A percentile compares a stretch with the other conserved stretches of the same genome.
These are phyloP conservation scores for Pelobates fuscus DNA, from an alignment of 2,113 vertebrate species.

Conservation along the genomic window DNA sequence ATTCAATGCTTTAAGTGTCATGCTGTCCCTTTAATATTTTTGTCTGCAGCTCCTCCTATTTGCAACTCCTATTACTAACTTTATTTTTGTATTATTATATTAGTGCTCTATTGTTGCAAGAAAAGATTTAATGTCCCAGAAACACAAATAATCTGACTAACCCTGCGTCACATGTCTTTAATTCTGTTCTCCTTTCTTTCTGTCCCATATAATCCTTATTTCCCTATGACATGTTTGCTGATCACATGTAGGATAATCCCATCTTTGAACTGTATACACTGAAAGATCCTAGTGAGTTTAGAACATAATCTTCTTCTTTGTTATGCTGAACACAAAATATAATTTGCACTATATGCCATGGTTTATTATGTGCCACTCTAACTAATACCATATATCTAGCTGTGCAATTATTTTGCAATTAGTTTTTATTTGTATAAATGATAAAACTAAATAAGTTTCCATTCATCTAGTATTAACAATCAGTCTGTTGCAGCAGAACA, in stretches of 20 bases:
- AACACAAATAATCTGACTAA: conserved; percentile 3
- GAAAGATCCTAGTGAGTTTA: background rate
- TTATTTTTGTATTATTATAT: no score
- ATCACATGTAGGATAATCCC: conserved; percentile 34
- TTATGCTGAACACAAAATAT: background rate
- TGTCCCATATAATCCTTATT: conserved; percentile 6
- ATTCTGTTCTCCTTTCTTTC: conserved; percentile 1
- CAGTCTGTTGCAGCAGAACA: no score
- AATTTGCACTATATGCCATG: background rate
- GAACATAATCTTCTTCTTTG: background rate
- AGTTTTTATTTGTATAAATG: no score
- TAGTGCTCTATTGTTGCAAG: background rate
- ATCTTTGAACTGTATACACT: background rate
- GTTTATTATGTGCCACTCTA: no score
- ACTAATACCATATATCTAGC: no score
- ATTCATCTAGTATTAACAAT: no score
- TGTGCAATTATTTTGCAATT: no score
- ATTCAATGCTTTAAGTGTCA: no score
- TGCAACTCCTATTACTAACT: no score
- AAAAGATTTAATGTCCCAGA: background rate
- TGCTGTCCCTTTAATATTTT: no score
- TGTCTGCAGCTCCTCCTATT: no score
- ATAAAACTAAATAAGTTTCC: no score
- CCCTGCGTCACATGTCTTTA: conserved; percentile 22
- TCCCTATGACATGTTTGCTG: conserved; percentile 7